Evolutionary conservation across 2,888 invertebrate species (phyloP).

Genomic region (Drosophila yooni): DNA sequence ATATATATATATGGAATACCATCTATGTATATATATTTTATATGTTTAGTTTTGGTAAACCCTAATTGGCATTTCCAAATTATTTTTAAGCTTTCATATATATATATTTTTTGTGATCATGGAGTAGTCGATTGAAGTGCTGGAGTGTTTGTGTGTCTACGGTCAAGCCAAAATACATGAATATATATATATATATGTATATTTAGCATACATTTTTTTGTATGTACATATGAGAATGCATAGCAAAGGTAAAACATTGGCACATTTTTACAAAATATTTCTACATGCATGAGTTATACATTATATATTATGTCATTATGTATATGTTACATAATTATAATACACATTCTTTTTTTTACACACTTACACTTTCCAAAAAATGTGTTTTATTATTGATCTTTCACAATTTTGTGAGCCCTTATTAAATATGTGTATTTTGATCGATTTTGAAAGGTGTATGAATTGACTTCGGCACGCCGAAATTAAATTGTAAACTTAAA

Average conservation of each 20-base stretch:
- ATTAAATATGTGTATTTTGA: neutral
- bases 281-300: constrained; percentile 1
- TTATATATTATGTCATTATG: neutral
- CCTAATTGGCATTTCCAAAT: neutral
- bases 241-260: constrained; percentile 41
- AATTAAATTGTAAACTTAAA: constrained; percentile 11
- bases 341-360: neutral
- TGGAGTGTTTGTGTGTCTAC: neutral
- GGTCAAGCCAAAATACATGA: neutral
- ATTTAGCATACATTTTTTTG: neutral
- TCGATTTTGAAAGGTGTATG: constrained; percentile 13
- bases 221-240: constrained; percentile 13
- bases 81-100: neutral
- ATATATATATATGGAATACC: neutral
- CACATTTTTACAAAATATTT: constrained; percentile 33
- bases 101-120: neutral
- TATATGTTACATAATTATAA: constrained; percentile 6
- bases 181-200: neutral
- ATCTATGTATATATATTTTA: neutral
- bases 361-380: constrained; percentile 2
- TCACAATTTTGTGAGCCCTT: neutral
- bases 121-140: neutral
- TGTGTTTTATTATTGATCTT: constrained; percentile 3
- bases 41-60: neutral
- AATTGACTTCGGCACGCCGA: constrained; percentile 41